Conservation (phyloP, 1,140 invertebrate genomes). For the Heliconius hewitsoni region DNA sequence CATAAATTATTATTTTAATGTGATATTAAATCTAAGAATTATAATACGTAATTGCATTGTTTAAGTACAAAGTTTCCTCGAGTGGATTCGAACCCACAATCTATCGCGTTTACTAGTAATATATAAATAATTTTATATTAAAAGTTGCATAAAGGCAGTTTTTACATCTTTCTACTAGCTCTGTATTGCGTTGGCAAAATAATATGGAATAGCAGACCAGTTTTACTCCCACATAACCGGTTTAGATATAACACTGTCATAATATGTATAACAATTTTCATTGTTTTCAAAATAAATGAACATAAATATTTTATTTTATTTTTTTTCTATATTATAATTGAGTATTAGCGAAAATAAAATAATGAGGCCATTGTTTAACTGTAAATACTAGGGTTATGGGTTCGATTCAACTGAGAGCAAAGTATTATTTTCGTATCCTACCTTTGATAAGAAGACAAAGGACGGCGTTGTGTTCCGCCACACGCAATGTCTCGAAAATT, state of each 20-base stretch:
- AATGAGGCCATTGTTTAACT: too few species aligned
- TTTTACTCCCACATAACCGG: background rate
- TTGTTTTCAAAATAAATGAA: background rate
- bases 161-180: background rate
- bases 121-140: background rate
- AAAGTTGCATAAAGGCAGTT: conserved; percentile 9
- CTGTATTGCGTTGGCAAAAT: conserved; percentile 8
- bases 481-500: too few species aligned
- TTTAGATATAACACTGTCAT: background rate
- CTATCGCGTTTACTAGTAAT: too few species aligned
- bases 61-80: too few species aligned
- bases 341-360: background rate
- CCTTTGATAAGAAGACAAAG: too few species aligned
- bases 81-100: too few species aligned
- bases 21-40: too few species aligned
- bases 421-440: too few species aligned
- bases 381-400: too few species aligned
- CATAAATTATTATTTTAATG: background rate
- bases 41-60: too few species aligned
- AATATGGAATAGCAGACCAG: background rate
- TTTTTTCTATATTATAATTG: background rate
- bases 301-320: background rate
- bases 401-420: too few species aligned
- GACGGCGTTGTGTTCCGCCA: too few species aligned
- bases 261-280: background rate